These are phyloP conservation scores for Gracilinanus agilis DNA, from an alignment of 2,113 vertebrate genomes.

Conservation along the genomic window DNA sequence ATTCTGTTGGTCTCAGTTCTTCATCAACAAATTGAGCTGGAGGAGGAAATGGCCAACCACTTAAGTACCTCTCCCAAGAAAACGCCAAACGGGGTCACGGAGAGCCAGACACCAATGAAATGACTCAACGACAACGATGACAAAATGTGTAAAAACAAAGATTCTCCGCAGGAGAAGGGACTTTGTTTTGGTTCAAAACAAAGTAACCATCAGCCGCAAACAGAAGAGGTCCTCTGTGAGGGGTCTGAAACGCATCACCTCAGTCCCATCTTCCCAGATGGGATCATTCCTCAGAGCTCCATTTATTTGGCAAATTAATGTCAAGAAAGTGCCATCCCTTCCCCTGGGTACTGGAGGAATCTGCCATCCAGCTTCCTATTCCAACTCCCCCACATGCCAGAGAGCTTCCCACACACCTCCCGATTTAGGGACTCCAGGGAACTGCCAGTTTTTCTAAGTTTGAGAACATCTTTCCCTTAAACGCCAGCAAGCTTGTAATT, in stretches of 20 bases:
- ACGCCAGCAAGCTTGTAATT: neutral
- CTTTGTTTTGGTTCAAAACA: neutral
- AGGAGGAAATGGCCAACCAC: neutral
- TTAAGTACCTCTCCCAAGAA: neutral
- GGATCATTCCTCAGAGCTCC: neutral
- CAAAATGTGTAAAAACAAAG: neutral
- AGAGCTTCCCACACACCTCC: neutral
- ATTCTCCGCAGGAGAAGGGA: neutral
- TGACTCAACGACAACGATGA: neutral
- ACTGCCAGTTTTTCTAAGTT: neutral
- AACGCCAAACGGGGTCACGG: neutral
- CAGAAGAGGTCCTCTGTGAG: neutral
- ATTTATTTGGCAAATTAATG: neutral
- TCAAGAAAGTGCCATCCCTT: neutral
- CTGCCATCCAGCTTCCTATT: neutral
- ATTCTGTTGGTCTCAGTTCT: neutral
- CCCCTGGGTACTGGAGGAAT: neutral
- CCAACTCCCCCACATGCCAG: neutral
- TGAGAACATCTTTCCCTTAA: conserved; percentile 3
- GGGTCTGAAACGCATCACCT: neutral
- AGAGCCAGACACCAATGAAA: neutral
- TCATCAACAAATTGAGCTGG: neutral
- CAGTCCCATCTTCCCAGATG: neutral
- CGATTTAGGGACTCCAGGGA: neutral
- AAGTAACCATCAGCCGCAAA: neutral